phyloP scores from a whole-genome alignment of 2,888 invertebrate genomes.

The Germaria angustata region DNA sequence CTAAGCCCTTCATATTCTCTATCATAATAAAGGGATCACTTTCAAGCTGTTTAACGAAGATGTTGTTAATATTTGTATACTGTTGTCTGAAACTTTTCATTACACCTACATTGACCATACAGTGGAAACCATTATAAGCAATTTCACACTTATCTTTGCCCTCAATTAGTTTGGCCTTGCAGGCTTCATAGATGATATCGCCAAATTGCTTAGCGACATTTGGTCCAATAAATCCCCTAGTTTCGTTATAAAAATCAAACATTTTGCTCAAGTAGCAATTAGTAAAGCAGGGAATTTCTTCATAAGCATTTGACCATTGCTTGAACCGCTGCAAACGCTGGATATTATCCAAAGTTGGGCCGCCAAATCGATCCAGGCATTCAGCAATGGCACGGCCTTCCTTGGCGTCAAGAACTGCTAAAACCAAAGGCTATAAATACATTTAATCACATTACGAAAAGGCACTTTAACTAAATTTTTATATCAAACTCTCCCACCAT shows the following conservation, averaged over 20 bases:
- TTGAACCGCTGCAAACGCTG: constrained; percentile 73
- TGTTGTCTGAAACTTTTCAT: too few relatives aligned
- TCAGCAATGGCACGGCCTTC: constrained; percentile 70
- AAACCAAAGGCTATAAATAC: constrained; percentile 31
- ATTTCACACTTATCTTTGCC: constrained; percentile 70
- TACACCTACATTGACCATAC: constrained; percentile 75
- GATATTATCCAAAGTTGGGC: constrained; percentile 68
- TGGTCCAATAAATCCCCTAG: constrained; percentile 70
- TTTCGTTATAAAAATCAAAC: constrained; percentile 73
- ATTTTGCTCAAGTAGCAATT: constrained; percentile 73
- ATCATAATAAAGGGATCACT: constrained; percentile 75
- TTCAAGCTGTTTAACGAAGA: constrained; percentile 71
- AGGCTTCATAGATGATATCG: constrained; percentile 71
- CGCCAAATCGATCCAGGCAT: constrained; percentile 73
- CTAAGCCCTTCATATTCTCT: constrained; percentile 71
- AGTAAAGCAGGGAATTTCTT: constrained; percentile 76
- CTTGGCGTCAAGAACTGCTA: constrained; percentile 30
- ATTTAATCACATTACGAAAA: not conserved
- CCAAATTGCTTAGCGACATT: constrained; percentile 72
- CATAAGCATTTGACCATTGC: constrained; percentile 73
- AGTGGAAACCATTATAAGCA: constrained; percentile 76
- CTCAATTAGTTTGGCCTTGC: constrained; percentile 69
- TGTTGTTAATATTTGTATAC: too few relatives aligned
- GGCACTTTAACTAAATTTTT: not conserved
- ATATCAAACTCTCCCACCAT: constrained; percentile 35